Conservation (phyloP, 2,888 invertebrate genomes). For the Polylopha cassiicola region DNA sequence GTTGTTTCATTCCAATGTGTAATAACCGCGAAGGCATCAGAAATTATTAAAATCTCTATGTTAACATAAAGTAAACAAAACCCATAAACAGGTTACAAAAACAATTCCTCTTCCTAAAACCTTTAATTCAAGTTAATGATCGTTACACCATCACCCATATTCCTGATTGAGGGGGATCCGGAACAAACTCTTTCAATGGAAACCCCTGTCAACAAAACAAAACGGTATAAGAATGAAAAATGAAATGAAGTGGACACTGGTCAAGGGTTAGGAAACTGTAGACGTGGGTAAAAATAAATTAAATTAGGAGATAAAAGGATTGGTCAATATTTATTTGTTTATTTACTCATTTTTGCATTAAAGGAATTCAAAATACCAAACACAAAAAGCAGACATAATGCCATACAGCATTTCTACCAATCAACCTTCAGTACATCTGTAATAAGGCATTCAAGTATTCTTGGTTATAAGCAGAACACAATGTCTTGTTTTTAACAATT, state of each 20-base stretch:
- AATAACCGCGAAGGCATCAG: too few species aligned
- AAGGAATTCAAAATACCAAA: too few species aligned
- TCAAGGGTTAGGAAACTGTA: constrained; percentile 28
- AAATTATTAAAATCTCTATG: neutral
- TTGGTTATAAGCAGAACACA: too few species aligned
- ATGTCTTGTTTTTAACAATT: too few species aligned
- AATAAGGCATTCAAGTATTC: too few species aligned
- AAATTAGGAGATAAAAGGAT: neutral
- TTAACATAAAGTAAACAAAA: neutral
- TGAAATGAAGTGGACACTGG: constrained; percentile 72
- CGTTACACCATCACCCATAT: constrained; percentile 39
- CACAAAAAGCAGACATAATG: too few species aligned
- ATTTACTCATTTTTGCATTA: too few species aligned
- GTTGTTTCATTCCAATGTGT: too few species aligned
- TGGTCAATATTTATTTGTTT: constrained; percentile 6
- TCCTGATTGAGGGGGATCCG: constrained; percentile 59
- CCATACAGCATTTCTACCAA: too few species aligned
- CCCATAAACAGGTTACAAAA: constrained; percentile 3
- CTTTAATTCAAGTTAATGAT: constrained; percentile 59
- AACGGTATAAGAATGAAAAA: constrained; percentile 71
- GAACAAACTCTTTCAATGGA: constrained; percentile 63
- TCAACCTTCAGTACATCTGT: too few species aligned
- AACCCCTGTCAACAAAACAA: constrained; percentile 69
- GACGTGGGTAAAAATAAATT: constrained; percentile 29
- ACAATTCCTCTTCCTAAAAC: constrained; percentile 19